Percentiles rank a stretch among this genome's conserved stretches.
phyloP scores from a whole-genome alignment of 2,113 vertebrate genomes.

The Strix aluco region DNA sequence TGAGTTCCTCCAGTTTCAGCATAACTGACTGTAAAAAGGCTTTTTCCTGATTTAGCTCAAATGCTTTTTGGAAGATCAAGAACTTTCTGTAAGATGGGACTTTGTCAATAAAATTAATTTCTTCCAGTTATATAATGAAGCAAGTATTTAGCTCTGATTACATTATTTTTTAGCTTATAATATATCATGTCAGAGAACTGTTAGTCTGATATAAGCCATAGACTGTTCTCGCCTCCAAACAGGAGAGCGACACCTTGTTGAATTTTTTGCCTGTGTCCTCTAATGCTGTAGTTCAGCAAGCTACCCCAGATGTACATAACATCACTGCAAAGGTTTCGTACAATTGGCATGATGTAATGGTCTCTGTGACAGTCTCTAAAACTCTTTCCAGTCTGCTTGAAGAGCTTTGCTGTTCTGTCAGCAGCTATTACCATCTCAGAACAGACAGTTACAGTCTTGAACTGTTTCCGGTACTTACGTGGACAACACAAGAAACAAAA shows the following conservation, averaged over 20 bases:
- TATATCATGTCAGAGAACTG: neutral
- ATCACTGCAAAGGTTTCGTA: accelerated
- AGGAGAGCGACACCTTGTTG: neutral
- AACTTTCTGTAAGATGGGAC: neutral
- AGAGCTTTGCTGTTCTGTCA: neutral
- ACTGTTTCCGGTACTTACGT: neutral
- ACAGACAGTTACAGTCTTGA: neutral
- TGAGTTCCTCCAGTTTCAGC: neutral
- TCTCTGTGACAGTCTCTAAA: neutral
- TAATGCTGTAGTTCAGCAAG: neutral
- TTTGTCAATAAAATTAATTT: neutral
- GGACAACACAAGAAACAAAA: neutral
- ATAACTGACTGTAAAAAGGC: neutral
- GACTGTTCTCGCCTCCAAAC: neutral
- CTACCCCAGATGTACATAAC: accelerated
- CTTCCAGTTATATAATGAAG: neutral
- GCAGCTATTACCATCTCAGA: neutral
- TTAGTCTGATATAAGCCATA: neutral
- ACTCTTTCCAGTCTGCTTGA: neutral
- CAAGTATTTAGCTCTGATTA: neutral
- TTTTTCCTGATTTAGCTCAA: neutral
- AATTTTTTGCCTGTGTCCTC: neutral
- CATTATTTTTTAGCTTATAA: neutral
- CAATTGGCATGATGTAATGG: neutral
- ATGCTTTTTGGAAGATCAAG: neutral